A percentile compares a stretch with the other conserved stretches of the same genome.
Evolutionary conservation across 2,888 invertebrate genomes (phyloP).

Genomic region (Melinaea marsaeus): DNA sequence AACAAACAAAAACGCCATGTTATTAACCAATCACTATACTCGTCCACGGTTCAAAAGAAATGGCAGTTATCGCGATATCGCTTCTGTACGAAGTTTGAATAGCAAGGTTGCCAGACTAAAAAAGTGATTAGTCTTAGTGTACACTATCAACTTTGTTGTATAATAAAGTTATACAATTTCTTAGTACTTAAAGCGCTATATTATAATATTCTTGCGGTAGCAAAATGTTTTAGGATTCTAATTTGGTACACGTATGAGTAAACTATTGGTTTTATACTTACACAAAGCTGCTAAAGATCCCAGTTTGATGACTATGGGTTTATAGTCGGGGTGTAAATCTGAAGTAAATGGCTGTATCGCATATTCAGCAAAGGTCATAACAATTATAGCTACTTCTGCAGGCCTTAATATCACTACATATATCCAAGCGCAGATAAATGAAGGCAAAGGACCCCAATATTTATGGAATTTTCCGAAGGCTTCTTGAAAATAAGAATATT

Average conservation of each 20-base stretch:
- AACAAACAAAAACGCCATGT: too few species aligned
- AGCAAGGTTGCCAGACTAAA: constrained; percentile 1
- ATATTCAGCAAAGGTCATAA: constrained; percentile 87
- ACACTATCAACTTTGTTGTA: too few species aligned
- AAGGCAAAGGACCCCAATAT: constrained; percentile 84
- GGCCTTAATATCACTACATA: constrained; percentile 85
- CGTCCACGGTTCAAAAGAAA: not conserved
- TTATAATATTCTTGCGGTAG: too few species aligned
- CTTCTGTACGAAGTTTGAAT: not conserved
- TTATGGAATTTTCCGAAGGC: constrained; percentile 82
- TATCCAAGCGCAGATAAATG: constrained; percentile 87
- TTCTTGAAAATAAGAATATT: constrained; percentile 87
- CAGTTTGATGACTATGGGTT: constrained; percentile 77
- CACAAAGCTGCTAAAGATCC: constrained; percentile 81
- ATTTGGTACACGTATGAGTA: not conserved
- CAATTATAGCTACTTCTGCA: constrained; percentile 87
- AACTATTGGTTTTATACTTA: constrained; percentile 51
- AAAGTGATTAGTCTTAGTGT: not conserved
- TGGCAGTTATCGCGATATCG: not conserved
- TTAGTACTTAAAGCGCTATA: too few species aligned
- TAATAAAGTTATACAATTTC: too few species aligned
- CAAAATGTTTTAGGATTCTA: not conserved
- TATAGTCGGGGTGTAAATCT: constrained; percentile 62
- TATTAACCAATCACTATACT: not conserved
- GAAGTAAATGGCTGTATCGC: constrained; percentile 80